These are phyloP conservation scores for Drosophila borealis DNA, from an alignment of 2,888 invertebrate genomes.

Conservation along the genomic window DNA sequence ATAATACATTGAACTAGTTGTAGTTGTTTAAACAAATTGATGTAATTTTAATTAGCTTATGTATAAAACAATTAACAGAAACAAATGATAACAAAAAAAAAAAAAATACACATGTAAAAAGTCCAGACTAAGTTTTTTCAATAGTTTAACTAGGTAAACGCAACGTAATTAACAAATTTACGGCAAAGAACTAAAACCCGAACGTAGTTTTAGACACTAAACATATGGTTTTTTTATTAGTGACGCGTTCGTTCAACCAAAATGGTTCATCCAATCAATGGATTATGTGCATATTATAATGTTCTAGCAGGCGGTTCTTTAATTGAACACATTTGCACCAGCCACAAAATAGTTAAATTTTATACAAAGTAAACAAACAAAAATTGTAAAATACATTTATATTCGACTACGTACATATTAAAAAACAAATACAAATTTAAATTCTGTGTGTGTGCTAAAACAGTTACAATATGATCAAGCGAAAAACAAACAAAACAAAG, in stretches of 20 bases:
- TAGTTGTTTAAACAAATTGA: constrained; percentile 67
- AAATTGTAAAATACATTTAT: constrained; percentile 47
- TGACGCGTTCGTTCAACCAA: constrained; percentile 45
- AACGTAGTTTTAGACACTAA: constrained; percentile 47
- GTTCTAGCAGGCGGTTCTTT: constrained; percentile 34
- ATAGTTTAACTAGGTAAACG: constrained; percentile 67
- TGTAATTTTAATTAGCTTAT: constrained; percentile 67
- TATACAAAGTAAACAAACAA: constrained; percentile 29
- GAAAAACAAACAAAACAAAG: constrained; percentile 9
- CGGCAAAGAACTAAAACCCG: constrained; percentile 48
- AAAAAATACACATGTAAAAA: constrained; percentile 61
- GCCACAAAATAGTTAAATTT: constrained; percentile 58
- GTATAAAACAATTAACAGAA: constrained; percentile 51
- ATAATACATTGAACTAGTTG: constrained; percentile 67
- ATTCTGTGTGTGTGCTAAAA: constrained; percentile 59
- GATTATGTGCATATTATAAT: constrained; percentile 30
- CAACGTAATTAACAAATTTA: constrained; percentile 71
- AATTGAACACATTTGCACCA: constrained; percentile 39
- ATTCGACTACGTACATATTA: constrained; percentile 29
- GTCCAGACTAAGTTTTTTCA: constrained; percentile 60
- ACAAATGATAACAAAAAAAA: constrained; percentile 36
- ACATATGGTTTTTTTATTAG: constrained; percentile 46
- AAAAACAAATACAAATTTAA: constrained; percentile 27
- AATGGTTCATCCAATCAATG: constrained; percentile 22
- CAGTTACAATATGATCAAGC: constrained; percentile 42